Conservation (phyloP, 2,113 vertebrate species). For the zebrafish (Danio rerio) region DNA sequence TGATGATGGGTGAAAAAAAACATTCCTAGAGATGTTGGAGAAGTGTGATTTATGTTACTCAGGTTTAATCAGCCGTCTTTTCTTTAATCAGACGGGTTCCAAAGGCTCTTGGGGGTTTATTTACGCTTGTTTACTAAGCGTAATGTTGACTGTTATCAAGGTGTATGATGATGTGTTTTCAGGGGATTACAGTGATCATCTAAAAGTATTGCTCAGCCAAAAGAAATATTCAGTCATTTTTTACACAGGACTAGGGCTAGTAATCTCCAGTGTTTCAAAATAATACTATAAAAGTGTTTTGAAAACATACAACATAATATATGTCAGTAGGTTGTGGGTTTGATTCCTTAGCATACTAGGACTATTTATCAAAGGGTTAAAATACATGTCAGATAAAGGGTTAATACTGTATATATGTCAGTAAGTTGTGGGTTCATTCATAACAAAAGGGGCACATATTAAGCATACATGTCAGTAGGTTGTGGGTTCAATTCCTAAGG, state of each 20-base stretch:
- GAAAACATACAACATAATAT: too few relatives aligned
- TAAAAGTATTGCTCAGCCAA: not conserved
- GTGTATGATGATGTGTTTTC: not conserved
- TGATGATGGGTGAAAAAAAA: constrained; percentile 18
- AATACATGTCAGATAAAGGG: too few relatives aligned
- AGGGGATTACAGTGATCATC: not conserved
- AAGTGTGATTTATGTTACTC: not conserved
- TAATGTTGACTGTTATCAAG: not conserved
- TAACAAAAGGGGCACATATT: too few relatives aligned
- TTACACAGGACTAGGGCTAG: not conserved
- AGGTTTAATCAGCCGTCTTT: constrained; percentile 37
- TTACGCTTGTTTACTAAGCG: not conserved
- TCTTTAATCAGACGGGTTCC: not conserved
- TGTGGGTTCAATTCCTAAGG: too few relatives aligned
- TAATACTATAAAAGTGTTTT: too few relatives aligned
- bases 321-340: too few relatives aligned
- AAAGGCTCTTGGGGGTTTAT: constrained; percentile 13
- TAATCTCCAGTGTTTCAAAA: not conserved
- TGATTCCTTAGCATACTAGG: too few relatives aligned
- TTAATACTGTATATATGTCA: too few relatives aligned
- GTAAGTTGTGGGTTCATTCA: too few relatives aligned
- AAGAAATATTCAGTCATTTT: not conserved
- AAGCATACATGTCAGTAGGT: too few relatives aligned
- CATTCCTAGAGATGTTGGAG: constrained; percentile 9
- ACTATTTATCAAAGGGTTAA: too few relatives aligned